Conservation (phyloP, 2,113 vertebrate genomes). For the Loxodonta africana region DNA sequence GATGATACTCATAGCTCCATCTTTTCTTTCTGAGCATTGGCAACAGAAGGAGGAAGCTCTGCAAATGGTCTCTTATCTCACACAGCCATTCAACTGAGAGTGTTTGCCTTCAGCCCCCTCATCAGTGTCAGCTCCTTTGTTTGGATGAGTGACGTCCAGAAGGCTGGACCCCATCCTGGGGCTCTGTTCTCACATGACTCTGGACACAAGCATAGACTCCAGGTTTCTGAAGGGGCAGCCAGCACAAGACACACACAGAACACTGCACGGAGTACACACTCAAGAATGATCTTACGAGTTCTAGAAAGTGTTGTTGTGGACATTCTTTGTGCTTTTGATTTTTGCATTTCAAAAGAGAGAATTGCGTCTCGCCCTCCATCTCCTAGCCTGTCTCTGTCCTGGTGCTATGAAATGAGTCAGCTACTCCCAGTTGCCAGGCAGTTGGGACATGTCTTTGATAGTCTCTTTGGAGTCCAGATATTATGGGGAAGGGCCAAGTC, state of each 20-base stretch:
- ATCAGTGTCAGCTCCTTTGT: not conserved
- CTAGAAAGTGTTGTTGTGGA: not conserved
- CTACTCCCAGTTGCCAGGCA: not conserved
- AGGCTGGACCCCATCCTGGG: not conserved
- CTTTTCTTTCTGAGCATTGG: not conserved
- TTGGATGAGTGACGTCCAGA: too few species aligned
- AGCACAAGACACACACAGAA: not conserved
- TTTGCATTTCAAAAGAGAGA: not conserved
- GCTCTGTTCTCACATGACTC: not conserved
- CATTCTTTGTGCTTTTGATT: not conserved
- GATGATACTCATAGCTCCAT: rapidly evolving
- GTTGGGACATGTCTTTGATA: not conserved
- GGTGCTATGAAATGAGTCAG: not conserved
- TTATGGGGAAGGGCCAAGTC: not conserved
- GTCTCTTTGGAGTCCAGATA: not conserved
- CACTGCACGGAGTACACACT: not conserved
- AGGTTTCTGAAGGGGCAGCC: not conserved
- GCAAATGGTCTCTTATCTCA: not conserved
- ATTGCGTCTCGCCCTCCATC: not conserved
- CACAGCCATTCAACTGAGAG: not conserved
- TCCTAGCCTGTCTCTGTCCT: not conserved
- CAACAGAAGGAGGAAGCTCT: not conserved
- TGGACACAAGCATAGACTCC: not conserved
- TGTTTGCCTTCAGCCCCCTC: not conserved
- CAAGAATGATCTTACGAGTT: not conserved